Base-by-base conservation (phyloP, 2,113 vertebrate species). In the Elephantulus edwardii region DNA sequence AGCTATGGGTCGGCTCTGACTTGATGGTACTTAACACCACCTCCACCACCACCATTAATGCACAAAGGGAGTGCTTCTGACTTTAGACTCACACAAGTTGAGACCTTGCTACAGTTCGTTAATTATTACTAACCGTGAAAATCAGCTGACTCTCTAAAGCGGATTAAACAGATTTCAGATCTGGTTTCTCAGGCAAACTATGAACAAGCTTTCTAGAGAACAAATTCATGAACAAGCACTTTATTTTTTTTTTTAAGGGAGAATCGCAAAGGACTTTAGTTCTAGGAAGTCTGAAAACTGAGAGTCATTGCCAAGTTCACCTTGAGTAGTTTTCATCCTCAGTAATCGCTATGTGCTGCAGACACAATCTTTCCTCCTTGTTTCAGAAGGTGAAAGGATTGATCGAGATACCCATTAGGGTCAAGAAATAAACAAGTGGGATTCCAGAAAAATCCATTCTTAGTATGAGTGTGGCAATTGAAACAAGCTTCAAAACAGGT, bases 121-220 rank as follows among this genome's bases (percentile, higher is more conserved):
- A 48, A 90, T 93, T 80, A 91, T 92, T 90, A 87, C 80, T 89
- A 94, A 66, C 22, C 86, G n/a, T 42, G 68, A 89, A 50, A 92
- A 48, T 40, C n/a, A 81, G 54, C 56, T 77, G 71, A 79, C 83
- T n/a, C n/a, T n/a, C n/a, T 79, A 74, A 42, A 5, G 42, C 76
- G 50, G 50, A 89, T 35, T 64, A 89, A 81, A 62, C 64, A 80
- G 44, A 64, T 70, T 82, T 46, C 80, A 81, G 50, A 91, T 28
- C 54, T 68, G 26, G 58, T 92, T 88, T 93, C 77, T 68, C 83
- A 71, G 78, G 30, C 83, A 50, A 82, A 24, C 26, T 52, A 4
- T 50, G 42, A 86, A 84, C 10, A 4, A 35, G 30, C 60, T 81
- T 77, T 91, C 54, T 40, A 35, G 85, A 52, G 85, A 85, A 87